Evolutionary conservation across 2,113 vertebrate species (phyloP).

Genomic region (Notothenia rossii): DNA sequence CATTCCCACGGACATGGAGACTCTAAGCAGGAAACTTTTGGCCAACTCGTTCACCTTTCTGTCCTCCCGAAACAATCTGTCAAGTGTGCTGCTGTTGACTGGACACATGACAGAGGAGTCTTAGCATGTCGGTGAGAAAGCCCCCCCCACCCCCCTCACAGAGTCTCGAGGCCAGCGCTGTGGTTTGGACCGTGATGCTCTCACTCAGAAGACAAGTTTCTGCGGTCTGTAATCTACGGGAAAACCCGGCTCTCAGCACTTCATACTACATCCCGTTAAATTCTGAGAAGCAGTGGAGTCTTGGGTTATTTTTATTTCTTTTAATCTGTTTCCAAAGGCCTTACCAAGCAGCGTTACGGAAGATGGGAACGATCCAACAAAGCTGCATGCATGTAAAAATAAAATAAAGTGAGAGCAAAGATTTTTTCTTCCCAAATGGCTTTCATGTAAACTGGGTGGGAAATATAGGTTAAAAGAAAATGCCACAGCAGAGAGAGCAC

Average conservation of each 20-base stretch:
- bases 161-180: slow-evolving; percentile 34
- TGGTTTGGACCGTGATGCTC: slow-evolving; percentile 60
- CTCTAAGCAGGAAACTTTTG: not conserved
- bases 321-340: slow-evolving; percentile 57
- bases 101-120: slow-evolving; percentile 45
- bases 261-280: slow-evolving; percentile 2
- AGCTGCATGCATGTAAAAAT: slow-evolving; percentile 15
- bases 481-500: slow-evolving; percentile 54
- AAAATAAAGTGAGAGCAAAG: slow-evolving; percentile 30
- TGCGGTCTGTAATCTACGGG: slow-evolving; percentile 50
- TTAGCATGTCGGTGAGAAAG: slow-evolving; percentile 62
- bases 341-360: slow-evolving; percentile 27
- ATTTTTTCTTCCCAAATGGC: slow-evolving; percentile 48
- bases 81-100: slow-evolving; percentile 46
- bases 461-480: slow-evolving; percentile 50
- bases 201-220: slow-evolving; percentile 53
- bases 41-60: slow-evolving; percentile 18
- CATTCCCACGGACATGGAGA: slow-evolving; percentile 32
- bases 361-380: slow-evolving; percentile 22
- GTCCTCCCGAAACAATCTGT: slow-evolving; percentile 25
- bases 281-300: slow-evolving; percentile 10
- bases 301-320: slow-evolving; percentile 49
- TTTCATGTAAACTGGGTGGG: slow-evolving; percentile 46
- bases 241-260: slow-evolving; percentile 42
- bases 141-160: slow-evolving; percentile 50